Conservation (phyloP, 2,113 vertebrate genomes). For the Pithys albifrons region DNA sequence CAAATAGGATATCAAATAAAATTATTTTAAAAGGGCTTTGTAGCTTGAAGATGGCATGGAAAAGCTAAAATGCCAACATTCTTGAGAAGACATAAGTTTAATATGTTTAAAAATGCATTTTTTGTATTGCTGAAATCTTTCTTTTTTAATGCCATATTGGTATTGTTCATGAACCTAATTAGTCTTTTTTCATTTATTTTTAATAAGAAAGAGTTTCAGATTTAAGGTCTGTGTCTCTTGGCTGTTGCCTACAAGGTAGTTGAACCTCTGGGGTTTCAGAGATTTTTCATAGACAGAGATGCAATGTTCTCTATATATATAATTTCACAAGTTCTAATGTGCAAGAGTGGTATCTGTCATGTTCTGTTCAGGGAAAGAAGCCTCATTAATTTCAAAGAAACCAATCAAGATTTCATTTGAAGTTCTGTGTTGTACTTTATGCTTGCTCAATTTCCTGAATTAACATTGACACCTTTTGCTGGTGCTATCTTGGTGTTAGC, state of each 20-base stretch:
- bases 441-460: background rate
- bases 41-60: background rate
- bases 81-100: background rate
- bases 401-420: background rate
- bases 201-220: background rate
- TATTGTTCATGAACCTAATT: background rate
- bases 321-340: background rate
- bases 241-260: background rate
- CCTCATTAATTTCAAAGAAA: background rate
- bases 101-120: background rate
- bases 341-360: background rate
- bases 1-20: background rate
- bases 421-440: background rate
- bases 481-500: background rate
- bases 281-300: background rate
- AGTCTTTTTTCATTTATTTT: background rate
- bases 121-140: background rate
- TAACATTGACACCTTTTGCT: fast-evolving
- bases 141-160: background rate
- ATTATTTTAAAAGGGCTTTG: background rate
- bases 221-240: background rate
- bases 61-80: background rate
- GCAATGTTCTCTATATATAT: fast-evolving
- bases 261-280: background rate
- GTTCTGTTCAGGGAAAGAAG: background rate